Evolutionary conservation across 2,888 invertebrate genomes (phyloP), one percentile per base, ranked within the genome.

Genomic region (Lithophane leautieri): DNA sequence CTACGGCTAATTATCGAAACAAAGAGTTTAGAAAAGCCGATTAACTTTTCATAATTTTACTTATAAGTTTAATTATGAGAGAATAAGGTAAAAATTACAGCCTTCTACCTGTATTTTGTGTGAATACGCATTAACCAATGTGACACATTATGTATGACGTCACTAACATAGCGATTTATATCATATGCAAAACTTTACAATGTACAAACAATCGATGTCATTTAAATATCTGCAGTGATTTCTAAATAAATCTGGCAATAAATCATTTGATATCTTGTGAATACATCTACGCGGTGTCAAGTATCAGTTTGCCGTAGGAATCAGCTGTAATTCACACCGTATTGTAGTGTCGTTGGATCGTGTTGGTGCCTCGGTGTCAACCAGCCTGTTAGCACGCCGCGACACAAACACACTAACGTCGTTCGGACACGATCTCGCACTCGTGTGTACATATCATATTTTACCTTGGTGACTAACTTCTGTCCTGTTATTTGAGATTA

Each of bases 351-450:
- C 89, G 89, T 89, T 83, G 75, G 84, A 86, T 84, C 85, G 88
- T 85, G 88, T 94, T 93, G 86, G 87, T 88, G 89, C 89, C 87
- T 90, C 78, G 85, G 92, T 92, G 94, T 82, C 89, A 94, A 94
- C 83, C 81, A 86, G 85, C 78, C 81, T 86, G 84, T 94, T 94
- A 93, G 91, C 91, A 88, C 84, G 50, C 61, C 70, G 90, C 75
- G 94, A 95, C 95, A 94, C 93, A 94, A 94, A 94, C 90, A 94
- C 93, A 93, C 92, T 92, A 93, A 94, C 90, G 93, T 78, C 78
- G 75, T 73, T 74, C 73, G 58, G 79, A 82, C 92, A 91, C 91
- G 91, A 92, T 90, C 88, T 92, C 82, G 79, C 88, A 84, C 85
- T 84, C 86, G 81, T 89, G 86, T 92, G 84, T 90, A 89, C 89